phyloP scores from a whole-genome alignment of 2,888 invertebrate genomes.

The Drosophila limbata region DNA sequence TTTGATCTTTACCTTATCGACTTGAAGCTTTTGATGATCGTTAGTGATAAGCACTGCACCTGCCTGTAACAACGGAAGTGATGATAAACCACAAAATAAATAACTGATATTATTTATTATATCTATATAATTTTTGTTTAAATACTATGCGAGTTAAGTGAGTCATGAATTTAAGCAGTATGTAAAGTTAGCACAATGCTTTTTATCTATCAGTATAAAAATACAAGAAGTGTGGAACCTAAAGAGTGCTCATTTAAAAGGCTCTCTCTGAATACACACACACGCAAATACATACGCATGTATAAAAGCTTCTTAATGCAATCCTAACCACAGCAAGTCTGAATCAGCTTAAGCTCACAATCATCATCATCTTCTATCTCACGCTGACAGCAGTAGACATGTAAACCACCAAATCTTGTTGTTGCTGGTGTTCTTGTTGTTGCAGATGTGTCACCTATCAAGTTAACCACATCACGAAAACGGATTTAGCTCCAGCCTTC shows the following conservation, averaged over 20 bases:
- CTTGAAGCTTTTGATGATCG: slow-evolving; percentile 34
- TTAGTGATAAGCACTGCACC: not conserved
- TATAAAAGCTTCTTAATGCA: slow-evolving; percentile 41
- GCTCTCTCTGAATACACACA: not conserved
- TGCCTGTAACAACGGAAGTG: slow-evolving; percentile 1
- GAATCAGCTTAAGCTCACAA: slow-evolving; percentile 38
- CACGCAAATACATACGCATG: not conserved
- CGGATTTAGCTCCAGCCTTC: slow-evolving; percentile 36
- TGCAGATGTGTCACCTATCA: slow-evolving; percentile 49
- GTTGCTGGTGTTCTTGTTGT: slow-evolving; percentile 26
- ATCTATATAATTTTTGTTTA: slow-evolving; percentile 16
- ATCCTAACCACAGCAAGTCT: slow-evolving; percentile 21
- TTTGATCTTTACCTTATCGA: slow-evolving; percentile 47
- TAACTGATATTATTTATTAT: slow-evolving; percentile 7
- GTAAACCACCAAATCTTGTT: slow-evolving; percentile 19
- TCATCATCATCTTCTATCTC: slow-evolving; percentile 17
- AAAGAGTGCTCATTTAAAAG: not conserved
- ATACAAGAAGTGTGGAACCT: slow-evolving; percentile 7
- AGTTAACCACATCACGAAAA: slow-evolving; percentile 47
- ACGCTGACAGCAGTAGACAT: slow-evolving; percentile 19
- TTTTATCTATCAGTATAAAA: too few species aligned
- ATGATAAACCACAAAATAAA: slow-evolving; percentile 1
- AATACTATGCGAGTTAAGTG: slow-evolving; percentile 14
- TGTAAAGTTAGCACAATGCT: slow-evolving; percentile 3
- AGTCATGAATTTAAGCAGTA: slow-evolving; percentile 32